phyloP scores from a whole-genome alignment of 2,888 invertebrate species.

The Smittia sp. region DNA sequence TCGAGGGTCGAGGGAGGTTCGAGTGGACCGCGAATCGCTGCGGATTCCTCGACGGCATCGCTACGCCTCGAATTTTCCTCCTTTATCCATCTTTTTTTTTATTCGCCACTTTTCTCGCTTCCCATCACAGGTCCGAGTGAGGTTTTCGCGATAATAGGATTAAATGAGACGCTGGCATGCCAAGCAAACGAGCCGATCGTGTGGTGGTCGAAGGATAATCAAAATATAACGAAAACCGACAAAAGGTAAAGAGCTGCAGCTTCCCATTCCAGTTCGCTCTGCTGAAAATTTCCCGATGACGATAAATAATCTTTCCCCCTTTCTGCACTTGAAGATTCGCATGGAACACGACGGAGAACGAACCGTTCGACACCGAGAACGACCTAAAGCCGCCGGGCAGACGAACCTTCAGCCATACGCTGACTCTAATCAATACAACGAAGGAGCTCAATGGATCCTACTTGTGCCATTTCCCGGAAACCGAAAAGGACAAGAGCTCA shows the following conservation, averaged over 20 bases:
- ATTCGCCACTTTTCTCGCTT: not conserved
- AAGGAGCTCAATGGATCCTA: constrained; percentile 62
- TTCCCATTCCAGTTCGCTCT: not conserved
- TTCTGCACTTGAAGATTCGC: constrained; percentile 48
- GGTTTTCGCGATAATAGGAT: constrained; percentile 49
- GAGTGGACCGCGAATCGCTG: not conserved
- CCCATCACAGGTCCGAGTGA: constrained; percentile 32
- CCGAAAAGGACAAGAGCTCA: constrained; percentile 48
- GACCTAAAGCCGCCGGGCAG: constrained; percentile 14
- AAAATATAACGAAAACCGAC: constrained; percentile 56
- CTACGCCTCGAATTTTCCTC: constrained; percentile 34
- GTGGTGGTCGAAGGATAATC: constrained; percentile 61
- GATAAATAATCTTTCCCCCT: constrained; percentile 41
- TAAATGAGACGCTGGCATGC: constrained; percentile 58
- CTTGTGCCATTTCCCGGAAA: constrained; percentile 56
- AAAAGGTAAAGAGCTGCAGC: constrained; percentile 52
- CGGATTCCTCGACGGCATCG: not conserved
- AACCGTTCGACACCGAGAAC: constrained; percentile 16
- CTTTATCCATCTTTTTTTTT: not conserved
- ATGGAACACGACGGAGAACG: constrained; percentile 51
- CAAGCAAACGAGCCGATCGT: constrained; percentile 56
- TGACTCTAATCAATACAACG: constrained; percentile 58
- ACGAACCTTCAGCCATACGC: constrained; percentile 48
- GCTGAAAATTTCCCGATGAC: constrained; percentile 20
- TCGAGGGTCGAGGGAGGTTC: not conserved